Base-by-base conservation (phyloP, 1,140 invertebrate species). In the Bombus turneri region DNA sequence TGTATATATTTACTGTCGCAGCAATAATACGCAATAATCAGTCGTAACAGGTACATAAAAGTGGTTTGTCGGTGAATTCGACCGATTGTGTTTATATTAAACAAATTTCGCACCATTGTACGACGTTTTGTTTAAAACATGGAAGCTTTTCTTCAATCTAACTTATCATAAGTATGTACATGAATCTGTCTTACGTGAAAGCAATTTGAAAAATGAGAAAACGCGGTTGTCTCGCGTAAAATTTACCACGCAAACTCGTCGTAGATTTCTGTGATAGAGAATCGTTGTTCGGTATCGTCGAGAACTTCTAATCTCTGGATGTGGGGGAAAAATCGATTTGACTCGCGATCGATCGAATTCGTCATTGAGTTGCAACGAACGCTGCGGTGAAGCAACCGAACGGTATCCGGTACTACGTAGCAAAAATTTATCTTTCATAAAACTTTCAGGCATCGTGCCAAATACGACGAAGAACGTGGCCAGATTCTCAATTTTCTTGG, bases 41-140 rank as follows among this genome's bases (percentile, higher is more conserved):
- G 79, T 87, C 85, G 83, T 83, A 83, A 84, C 88, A 89, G 88
- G 88, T 90, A 90, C 86, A 81, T 83, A 89, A 88, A 89, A 89
- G 68, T 88, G 76, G 43, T 77, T 86, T 53, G 39, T 72, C 78
- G 73, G 39, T 59, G 73, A 82, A 78, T 71, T 66, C 62, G 75
- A 83, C 76, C 86, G 71, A 62, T 88, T 77, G 73, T 64, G 41
- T 13, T 34, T 25, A 9, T 2, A 6, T 6, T 18, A 74, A 53
- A 13, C 39, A 9, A 22, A 66, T 66, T 25, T 12, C 28, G 22
- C 41, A 73, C 15, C 0, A 34, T 79, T 28, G 25, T 34, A 47
- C 39, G 28, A 22, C 41, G 47, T 9, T 39, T 77, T 53, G 34
- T 64, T 34, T 31, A 25, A 25, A 53, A 53, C n/a, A 13, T 53